Evolutionary conservation across 2,113 vertebrate genomes (phyloP), one percentile per base, ranked within the genome.

Genomic region (Prionailurus bengalensis): DNA sequence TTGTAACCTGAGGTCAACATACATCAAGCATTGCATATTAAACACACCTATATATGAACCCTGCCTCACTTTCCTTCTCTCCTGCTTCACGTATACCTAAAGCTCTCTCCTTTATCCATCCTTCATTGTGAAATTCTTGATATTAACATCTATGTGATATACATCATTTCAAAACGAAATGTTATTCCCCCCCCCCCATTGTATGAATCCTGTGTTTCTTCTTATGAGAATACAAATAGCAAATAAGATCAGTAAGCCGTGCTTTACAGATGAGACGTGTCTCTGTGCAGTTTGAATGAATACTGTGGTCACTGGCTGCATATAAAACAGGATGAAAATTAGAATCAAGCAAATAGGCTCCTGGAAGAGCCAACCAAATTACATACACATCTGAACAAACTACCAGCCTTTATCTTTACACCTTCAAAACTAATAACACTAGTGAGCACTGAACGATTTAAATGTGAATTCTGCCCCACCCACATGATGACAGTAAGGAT

Each of bases 1-100:
- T 98, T 16, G 29, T 99, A 98, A 99, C 98, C 99, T 98, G 98
- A 98, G 99, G 99, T 99, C 99, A 99, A 98, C 95, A 98, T 98
- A 98, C 98, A 98, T 98, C 98, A 98, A 98, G 98, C 97, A 97
- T 4, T 97, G 99, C 98, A 99, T 99, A 98, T 98, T 98, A 99
- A 99, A 94, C 97, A 98, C 45, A 15, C 86, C 98, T 97, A 90
- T 45, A 76, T 95, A 80, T 96, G 98, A 97, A 70, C 36, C 78
- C 73, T 61, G 42, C 95, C 96, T 89, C 31, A 23, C 89, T 33
- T 48, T 42, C n/a, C 89, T 39, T 89, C 51, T 91, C 96, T 97
- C 97, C 45, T 73, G 8, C 79, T 95, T 66, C 61, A 17, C 31
- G 85, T 66, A 81, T 13, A 96, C 96, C 74, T 42, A 97, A 0